These are phyloP conservation scores for Propithecus coquereli DNA, from an alignment of 2,113 vertebrate genomes.

Conservation along the genomic window DNA sequence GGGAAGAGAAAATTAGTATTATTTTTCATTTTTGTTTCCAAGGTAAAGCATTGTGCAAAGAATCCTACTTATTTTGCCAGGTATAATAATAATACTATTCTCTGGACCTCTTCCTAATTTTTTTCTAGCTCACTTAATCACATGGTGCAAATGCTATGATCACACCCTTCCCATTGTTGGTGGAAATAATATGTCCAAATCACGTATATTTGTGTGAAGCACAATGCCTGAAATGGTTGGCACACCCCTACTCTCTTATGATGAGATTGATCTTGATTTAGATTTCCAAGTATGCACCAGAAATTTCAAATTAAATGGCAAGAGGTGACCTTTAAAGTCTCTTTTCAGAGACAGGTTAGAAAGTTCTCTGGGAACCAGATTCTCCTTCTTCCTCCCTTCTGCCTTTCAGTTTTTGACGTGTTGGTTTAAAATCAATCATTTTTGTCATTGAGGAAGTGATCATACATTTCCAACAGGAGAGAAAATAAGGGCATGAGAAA, in stretches of 20 bases:
- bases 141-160: not conserved
- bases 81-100: too few relatives aligned
- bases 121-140: not conserved
- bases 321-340: slow-evolving; percentile 3
- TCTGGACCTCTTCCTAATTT: not conserved
- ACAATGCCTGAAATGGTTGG: too few relatives aligned
- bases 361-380: not conserved
- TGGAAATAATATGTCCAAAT: not conserved
- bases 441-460: slow-evolving; percentile 44
- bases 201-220: too few relatives aligned
- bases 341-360: not conserved
- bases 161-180: not conserved
- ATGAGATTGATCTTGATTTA: not conserved
- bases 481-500: slow-evolving; percentile 36
- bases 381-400: not conserved
- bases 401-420: slow-evolving; percentile 18
- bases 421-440: slow-evolving; percentile 55
- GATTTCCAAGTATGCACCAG: not conserved
- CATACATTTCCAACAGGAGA: slow-evolving; percentile 18
- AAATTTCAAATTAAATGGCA: slow-evolving; percentile 33
- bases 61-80: not conserved
- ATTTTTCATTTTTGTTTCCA: not conserved
- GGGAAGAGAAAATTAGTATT: not conserved
- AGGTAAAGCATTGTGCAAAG: not conserved
- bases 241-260: rapidly evolving